Base-by-base conservation (phyloP, 2,888 invertebrate species). In the Diaprepes abbreviatus region DNA sequence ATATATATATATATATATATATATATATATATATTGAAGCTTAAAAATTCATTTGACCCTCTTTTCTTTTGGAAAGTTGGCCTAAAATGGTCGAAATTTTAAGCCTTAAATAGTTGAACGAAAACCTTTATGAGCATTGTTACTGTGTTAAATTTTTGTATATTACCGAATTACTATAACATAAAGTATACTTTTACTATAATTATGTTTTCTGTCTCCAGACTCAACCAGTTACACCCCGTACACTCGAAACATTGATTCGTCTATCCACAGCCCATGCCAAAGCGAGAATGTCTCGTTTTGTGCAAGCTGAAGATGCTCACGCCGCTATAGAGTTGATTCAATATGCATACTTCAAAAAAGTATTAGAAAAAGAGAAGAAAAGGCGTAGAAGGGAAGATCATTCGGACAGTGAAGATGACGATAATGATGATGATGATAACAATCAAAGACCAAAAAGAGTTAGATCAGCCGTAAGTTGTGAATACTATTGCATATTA, bases 161-260 rank as follows among this genome's bases (percentile, higher is more conserved):
- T n/a, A n/a, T n/a, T n/a, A n/a, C n/a, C n/a, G n/a, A n/a, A n/a
- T n/a, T n/a, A n/a, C n/a, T n/a, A n/a, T n/a, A n/a, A n/a, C n/a
- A n/a, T n/a, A n/a, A n/a, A n/a, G n/a, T n/a, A 7, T 33, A 7
- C 2, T 33, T 4, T 33, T 10, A 1, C 10, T 10, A 10, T 2
- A 33, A 38, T 38, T 16, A 16, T 14, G 7, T 16, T 16, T 40
- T 9, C n/a, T n/a, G n/a, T n/a, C n/a, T 77, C 82, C 84, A 95
- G 93, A 99, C 99, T 0, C 98, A 98, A 85, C 98, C 98, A 0
- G 95, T 99, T 52, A 99, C 99, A 0, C 95, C 97, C 1, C 93
- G 99, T 82, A 93, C 96, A 0, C 84, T 99, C 77, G 99, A 99
- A 88, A 99, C 99, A 0, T 85, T 99, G 81, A 99, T 99, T 83